These are phyloP conservation scores for Nysson spinosus DNA, from an alignment of 2,888 invertebrate genomes.

Conservation along the genomic window DNA sequence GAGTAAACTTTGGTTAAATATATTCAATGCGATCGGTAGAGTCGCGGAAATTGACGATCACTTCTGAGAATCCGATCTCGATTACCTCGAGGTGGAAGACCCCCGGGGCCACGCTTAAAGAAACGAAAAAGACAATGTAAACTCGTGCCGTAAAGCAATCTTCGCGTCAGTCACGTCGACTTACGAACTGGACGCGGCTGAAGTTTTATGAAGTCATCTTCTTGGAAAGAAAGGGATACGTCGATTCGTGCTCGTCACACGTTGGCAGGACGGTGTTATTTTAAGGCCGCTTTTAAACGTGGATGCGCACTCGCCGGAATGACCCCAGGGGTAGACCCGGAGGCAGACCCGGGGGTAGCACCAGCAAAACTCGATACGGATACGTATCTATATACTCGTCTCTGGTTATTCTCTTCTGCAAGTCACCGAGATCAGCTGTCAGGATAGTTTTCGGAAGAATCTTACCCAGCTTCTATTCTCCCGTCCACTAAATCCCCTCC, in stretches of 20 bases:
- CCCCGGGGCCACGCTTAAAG: no score
- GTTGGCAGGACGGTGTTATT: constrained; percentile 67
- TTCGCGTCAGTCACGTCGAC: constrained; percentile 63
- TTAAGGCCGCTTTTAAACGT: constrained; percentile 65
- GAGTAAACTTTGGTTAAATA: no score
- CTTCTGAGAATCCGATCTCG: no score
- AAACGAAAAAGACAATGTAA: constrained; percentile 48
- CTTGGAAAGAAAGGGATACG: constrained; percentile 71
- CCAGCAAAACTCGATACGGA: constrained; percentile 62
- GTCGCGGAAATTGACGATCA: no score
- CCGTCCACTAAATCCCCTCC: no score
- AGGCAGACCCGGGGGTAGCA: constrained; percentile 56
- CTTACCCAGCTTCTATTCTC: no score
- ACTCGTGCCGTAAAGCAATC: constrained; percentile 40
- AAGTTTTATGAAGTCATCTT: constrained; percentile 74
- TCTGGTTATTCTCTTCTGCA: constrained; percentile 60
- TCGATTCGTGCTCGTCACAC: constrained; percentile 59
- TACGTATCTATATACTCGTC: constrained; percentile 28
- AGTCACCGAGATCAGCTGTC: constrained; percentile 55
- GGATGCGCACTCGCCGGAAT: neutral
- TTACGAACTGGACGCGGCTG: constrained; percentile 49
- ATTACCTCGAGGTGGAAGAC: no score
- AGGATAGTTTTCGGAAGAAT: constrained; percentile 23
- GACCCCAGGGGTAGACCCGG: constrained; percentile 32
- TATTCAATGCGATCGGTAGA: no score